Evolutionary conservation across 2,888 invertebrate genomes (phyloP), one percentile per base, ranked within the genome.

Genomic region (Oxyscelio sp.): DNA sequence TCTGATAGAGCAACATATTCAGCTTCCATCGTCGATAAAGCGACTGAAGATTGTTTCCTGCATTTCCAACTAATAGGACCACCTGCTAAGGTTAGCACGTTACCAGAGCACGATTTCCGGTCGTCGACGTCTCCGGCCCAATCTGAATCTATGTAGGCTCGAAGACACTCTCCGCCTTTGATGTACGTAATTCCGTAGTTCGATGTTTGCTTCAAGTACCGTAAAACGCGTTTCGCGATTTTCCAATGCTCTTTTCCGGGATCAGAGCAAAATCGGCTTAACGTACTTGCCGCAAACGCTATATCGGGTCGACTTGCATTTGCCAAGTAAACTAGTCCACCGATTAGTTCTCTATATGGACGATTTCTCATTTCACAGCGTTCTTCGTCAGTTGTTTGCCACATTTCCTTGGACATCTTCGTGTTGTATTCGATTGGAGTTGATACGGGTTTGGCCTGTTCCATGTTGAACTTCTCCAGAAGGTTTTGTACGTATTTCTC

Each of bases 251-350:
- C 19, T 24, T 31, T 70, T 17, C 56, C 70, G n/a, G 56, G 58
- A 27, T 58, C 43, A 9, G 70, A 63, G n/a, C 40, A 40, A 15
- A 40, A 40, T n/a, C 15, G 13, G 3, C 40, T 40, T 9, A 40
- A 40, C 1, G 40, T 40, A 4, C 40, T 40, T n/a, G 40, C 85
- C 0, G 87, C 87, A 21, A 85, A 83, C 2, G 83, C 78, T 21
- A 87, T 83, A 22, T 87, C 58, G 4, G 58, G 58, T 8, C 58
- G 34, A 6, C 38, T 58, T 9, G 58, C 58, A 19, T 31, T 58
- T 83, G 86, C 73, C 27, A 89, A 58, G 17, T 87, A 87, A 40
- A 88, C 87, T n/a, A 88, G 27, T 1, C 83, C 65, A 1, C 88
- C 87, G 0, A 87, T 27, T 27, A 87, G 54, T 73, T 87, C 86